A percentile compares a stretch with the other conserved stretches of the same genome.
These are phyloP conservation scores for Leptocoma aspasia DNA, from an alignment of 2,113 vertebrate species.

Conservation along the genomic window DNA sequence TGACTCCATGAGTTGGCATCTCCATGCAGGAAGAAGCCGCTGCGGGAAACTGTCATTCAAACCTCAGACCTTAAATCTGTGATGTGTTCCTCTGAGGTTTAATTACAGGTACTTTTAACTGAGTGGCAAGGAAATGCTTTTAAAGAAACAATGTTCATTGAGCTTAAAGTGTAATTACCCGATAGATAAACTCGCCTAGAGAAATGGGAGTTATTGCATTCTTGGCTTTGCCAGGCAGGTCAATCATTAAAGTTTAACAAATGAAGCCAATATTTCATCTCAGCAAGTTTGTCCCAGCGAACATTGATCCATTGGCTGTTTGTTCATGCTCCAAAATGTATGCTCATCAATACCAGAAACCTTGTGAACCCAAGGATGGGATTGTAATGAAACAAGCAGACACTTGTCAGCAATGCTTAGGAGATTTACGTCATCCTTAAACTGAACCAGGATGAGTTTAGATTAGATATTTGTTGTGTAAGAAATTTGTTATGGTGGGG, in stretches of 20 bases:
- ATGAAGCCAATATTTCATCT: slow-evolving; percentile 37
- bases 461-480: background rate
- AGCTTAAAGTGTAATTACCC: slow-evolving; percentile 7
- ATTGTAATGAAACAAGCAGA: background rate
- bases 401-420: background rate
- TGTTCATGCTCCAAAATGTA: background rate
- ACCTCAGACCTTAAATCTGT: background rate
- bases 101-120: background rate
- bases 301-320: slow-evolving; percentile 21
- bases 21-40: background rate
- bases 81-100: background rate
- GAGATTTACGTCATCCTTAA: background rate
- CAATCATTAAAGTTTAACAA: slow-evolving; percentile 53
- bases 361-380: background rate
- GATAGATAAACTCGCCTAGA: background rate
- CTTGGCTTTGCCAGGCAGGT: background rate
- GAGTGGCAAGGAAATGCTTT: background rate
- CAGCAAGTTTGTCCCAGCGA: background rate
- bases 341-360: background rate
- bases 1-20: background rate
- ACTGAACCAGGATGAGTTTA: background rate
- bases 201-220: background rate
- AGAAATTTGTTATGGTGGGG: background rate
- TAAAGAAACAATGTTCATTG: background rate
- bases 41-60: background rate